Evolutionary conservation across 2,797 vertebrate species (phyloP).

Genomic region (Acanthornis magna): DNA sequence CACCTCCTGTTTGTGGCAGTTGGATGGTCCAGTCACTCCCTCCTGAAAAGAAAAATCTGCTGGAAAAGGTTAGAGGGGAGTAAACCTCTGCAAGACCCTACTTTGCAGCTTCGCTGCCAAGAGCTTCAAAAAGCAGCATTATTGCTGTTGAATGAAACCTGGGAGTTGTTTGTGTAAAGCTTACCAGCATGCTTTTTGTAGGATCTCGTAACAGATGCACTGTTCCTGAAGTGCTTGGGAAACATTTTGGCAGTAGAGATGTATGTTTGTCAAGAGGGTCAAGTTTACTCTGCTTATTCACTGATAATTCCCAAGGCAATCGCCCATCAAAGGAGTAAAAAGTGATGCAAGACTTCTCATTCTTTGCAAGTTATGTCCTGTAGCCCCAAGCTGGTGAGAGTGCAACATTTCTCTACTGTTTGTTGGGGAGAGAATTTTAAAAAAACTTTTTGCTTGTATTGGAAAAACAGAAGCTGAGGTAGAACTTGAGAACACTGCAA

Average conservation of each 20-base stretch:
- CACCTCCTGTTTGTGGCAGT: neutral
- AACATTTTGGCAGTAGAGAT: neutral
- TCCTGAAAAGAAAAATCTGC: neutral
- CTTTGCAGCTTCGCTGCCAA: neutral
- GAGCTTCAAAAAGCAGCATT: neutral
- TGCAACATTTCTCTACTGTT: neutral
- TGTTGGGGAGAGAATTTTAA: neutral
- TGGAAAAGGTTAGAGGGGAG: neutral
- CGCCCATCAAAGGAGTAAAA: neutral
- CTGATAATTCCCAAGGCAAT: neutral
- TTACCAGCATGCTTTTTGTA: neutral
- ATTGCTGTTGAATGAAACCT: neutral
- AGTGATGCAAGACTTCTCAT: neutral
- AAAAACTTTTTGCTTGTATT: neutral
- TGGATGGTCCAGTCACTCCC: neutral
- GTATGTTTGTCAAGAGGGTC: neutral
- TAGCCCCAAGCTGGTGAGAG: neutral
- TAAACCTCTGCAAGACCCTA: neutral
- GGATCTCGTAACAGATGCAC: neutral
- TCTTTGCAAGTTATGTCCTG: neutral
- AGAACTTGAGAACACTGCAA: neutral
- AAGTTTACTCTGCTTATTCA: neutral
- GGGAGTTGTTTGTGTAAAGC: neutral
- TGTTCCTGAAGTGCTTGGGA: neutral
- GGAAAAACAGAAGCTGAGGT: neutral